These are phyloP conservation scores for Fundulus diaphanus DNA, from an alignment of 2,797 vertebrate genomes.

Conservation along the genomic window DNA sequence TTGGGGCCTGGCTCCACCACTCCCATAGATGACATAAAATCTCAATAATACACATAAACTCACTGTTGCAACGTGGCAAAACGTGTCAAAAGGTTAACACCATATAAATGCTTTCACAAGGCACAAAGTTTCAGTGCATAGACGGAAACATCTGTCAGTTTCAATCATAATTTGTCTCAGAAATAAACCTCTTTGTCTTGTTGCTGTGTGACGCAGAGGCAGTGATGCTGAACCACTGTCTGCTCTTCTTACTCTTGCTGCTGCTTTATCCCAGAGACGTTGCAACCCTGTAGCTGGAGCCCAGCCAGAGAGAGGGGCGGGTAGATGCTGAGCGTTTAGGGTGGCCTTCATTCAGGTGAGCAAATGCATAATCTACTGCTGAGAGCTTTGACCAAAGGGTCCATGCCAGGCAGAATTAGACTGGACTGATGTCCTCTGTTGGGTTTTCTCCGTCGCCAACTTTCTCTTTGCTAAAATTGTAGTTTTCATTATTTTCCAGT, in stretches of 20 bases:
- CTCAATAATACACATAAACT: background rate
- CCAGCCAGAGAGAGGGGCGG: background rate
- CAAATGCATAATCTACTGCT: background rate
- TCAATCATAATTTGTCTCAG: background rate
- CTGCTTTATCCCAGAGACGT: background rate
- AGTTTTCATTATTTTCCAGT: slow-evolving; percentile 23
- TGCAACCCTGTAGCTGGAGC: background rate
- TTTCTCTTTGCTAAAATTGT: slow-evolving; percentile 24
- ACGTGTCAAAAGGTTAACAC: background rate
- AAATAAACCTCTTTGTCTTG: background rate
- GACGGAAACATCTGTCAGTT: background rate
- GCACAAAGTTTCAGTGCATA: background rate
- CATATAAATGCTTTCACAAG: background rate
- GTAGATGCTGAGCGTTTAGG: background rate
- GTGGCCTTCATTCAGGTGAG: background rate
- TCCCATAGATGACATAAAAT: background rate
- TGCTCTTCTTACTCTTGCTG: background rate
- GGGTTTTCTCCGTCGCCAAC: slow-evolving; percentile 4
- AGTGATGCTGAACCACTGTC: background rate
- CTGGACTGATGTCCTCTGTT: background rate
- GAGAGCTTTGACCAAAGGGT: background rate
- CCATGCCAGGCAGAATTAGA: background rate
- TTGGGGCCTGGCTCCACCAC: too few relatives aligned
- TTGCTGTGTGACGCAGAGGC: background rate
- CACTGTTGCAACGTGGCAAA: background rate